These are phyloP conservation scores for Drosophila kambysellisi DNA, from an alignment of 2,888 invertebrate genomes.

Conservation along the genomic window DNA sequence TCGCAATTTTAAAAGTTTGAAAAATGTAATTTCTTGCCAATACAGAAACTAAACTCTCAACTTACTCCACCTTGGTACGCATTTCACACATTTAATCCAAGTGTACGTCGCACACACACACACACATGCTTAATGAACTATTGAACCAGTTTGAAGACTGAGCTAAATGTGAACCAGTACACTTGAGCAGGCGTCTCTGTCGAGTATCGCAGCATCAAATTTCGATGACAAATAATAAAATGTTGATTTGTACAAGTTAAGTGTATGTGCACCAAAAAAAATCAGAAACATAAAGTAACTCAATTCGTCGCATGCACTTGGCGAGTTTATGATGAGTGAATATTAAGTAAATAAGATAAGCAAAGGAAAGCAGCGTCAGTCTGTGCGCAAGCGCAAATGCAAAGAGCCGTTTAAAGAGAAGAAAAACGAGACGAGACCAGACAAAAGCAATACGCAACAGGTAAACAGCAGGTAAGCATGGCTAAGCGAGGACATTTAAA, in stretches of 20 bases:
- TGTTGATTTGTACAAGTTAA: slow-evolving; percentile 64
- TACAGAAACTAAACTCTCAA: neutral
- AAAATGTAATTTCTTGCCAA: neutral
- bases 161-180: slow-evolving; percentile 50
- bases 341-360: slow-evolving; percentile 9
- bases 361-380: slow-evolving; percentile 32
- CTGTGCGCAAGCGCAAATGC: slow-evolving; percentile 57
- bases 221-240: slow-evolving; percentile 49
- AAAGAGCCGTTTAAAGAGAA: slow-evolving; percentile 36
- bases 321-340: slow-evolving; percentile 40
- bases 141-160: slow-evolving; percentile 39
- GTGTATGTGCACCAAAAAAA: slow-evolving; percentile 51
- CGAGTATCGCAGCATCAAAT: slow-evolving; percentile 50
- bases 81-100: neutral
- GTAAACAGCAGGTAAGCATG: slow-evolving; percentile 47
- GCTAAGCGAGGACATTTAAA: slow-evolving; percentile 4
- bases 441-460: slow-evolving; percentile 7
- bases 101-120: slow-evolving; percentile 1
- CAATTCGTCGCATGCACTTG: slow-evolving; percentile 30
- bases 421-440: slow-evolving; percentile 35
- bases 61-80: slow-evolving; percentile 16
- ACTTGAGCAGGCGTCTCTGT: slow-evolving; percentile 58
- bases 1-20: neutral
- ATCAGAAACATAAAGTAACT: slow-evolving; percentile 29
- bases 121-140: slow-evolving; percentile 18